Base-by-base conservation (phyloP, 2,888 invertebrate species). In the Linnaemya vulpina region DNA sequence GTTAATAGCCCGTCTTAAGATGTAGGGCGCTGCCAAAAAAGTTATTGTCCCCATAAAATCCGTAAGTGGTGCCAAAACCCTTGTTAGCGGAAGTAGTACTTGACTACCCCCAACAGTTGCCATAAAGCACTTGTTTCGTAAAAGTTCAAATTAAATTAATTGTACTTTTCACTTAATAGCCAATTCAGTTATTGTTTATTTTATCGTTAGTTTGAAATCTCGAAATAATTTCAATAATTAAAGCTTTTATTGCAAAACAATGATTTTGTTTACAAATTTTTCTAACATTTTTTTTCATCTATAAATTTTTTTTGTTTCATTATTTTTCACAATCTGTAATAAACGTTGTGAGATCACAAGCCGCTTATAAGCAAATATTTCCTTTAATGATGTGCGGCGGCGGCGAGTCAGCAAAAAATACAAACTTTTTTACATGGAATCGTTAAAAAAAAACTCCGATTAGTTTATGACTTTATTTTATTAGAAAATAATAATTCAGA, bases 201-300 rank as follows among this genome's bases (percentile, higher is more conserved):
- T 40, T 73, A 83, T 83, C 82, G 11, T 60, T 77, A 73, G 20
- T 65, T 30, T 53, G 74, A 79, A 83, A 75, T 83, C 77, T 73
- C 49, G 46, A 46, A 71, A 76, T 65, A 80, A 62, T 80, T 67
- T 68, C 20, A 67, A 65, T 62, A 67, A 73, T 76, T 71, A 67
- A 62, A 55, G 51, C 51, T 67, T 77, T 63, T 53, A 20, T 43
- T 63, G 11, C 7, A 25, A 49, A 55, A 30, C 5, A 71, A 46
- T 75, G 68, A 55, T 63, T 25, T 1, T 43, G 40, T n/a, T n/a
- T n/a, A 20, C 22, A 46, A 9, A 17, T 30, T 15, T 15, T 30
- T 58, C n/a, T n/a, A n/a, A n/a, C n/a, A 3, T 58, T 7, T 58
- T 15, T 30, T 30, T 25, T 0, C 20, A 43, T 25, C 8, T 15